These are phyloP conservation scores for Dendrolimus pini DNA, from an alignment of 2,888 invertebrate species.

Conservation along the genomic window DNA sequence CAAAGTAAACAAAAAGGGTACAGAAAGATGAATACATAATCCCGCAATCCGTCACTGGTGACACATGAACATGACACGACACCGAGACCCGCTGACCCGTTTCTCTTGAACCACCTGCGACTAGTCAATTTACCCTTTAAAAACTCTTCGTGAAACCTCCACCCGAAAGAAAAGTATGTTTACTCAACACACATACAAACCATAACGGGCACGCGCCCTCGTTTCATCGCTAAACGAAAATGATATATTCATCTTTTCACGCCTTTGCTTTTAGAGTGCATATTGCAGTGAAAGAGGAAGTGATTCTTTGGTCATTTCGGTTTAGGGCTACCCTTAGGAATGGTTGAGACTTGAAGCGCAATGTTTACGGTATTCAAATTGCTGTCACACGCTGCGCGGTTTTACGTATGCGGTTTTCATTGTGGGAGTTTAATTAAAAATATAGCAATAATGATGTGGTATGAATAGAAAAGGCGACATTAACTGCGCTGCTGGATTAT, in stretches of 20 bases:
- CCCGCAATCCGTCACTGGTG: slow-evolving; percentile 46
- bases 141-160: slow-evolving; percentile 59
- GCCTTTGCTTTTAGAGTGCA: slow-evolving; percentile 46
- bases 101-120: slow-evolving; percentile 62
- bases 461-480: no score
- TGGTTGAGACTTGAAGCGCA: slow-evolving; percentile 52
- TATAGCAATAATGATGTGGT: slow-evolving; percentile 5
- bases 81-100: slow-evolving; percentile 67
- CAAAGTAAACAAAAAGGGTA: not conserved
- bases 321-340: slow-evolving; percentile 49
- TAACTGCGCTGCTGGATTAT: no score
- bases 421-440: slow-evolving; percentile 28
- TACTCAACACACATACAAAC: slow-evolving; percentile 65
- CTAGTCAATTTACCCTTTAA: slow-evolving; percentile 71
- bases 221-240: slow-evolving; percentile 50
- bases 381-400: slow-evolving; percentile 44
- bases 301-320: slow-evolving; percentile 31
- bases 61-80: slow-evolving; percentile 68
- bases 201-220: slow-evolving; percentile 56
- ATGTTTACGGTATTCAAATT: slow-evolving; percentile 67
- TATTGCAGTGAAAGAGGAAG: slow-evolving; percentile 34
- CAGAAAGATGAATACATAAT: not conserved
- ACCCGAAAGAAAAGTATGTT: slow-evolving; percentile 67
- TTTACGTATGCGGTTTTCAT: slow-evolving; percentile 23
- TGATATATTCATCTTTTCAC: slow-evolving; percentile 36